phyloP scores from a whole-genome alignment of 1,140 invertebrate genomes.

The Bombus waltoni region DNA sequence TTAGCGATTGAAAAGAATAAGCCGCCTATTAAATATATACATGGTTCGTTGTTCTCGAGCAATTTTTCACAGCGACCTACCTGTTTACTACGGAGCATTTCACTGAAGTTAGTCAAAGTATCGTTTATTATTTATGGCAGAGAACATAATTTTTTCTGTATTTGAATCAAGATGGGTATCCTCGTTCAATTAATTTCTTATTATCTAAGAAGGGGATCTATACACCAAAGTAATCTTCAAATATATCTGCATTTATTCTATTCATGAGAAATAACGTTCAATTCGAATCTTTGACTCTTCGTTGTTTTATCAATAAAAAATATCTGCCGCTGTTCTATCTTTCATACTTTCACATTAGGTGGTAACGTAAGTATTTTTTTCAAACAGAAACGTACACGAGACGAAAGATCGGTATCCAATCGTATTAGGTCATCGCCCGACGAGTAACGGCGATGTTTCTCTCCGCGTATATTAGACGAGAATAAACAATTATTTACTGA shows the following conservation, averaged over 20 bases:
- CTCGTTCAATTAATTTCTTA: not conserved
- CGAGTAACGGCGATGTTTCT: no score
- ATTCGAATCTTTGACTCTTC: not conserved
- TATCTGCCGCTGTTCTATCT: not conserved
- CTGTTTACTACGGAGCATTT: not conserved
- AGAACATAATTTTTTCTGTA: not conserved
- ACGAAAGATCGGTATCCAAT: not conserved
- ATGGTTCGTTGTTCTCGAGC: not conserved
- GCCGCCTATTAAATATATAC: not conserved
- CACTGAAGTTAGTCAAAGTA: not conserved
- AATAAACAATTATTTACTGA: not conserved
- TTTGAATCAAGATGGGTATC: not conserved
- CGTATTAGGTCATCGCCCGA: not conserved
- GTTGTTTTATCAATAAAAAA: not conserved
- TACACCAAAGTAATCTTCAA: not conserved
- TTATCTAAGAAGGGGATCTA: not conserved
- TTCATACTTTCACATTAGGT: not conserved
- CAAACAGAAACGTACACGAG: not conserved
- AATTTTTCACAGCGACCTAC: not conserved
- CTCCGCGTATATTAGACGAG: not conserved
- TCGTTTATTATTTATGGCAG: not conserved
- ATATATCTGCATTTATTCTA: not conserved
- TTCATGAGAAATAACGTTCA: not conserved
- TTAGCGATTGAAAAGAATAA: not conserved
- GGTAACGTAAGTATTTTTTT: not conserved